These are phyloP conservation scores for Suncus etruscus DNA, from an alignment of 2,113 vertebrate genomes.

Conservation along the genomic window DNA sequence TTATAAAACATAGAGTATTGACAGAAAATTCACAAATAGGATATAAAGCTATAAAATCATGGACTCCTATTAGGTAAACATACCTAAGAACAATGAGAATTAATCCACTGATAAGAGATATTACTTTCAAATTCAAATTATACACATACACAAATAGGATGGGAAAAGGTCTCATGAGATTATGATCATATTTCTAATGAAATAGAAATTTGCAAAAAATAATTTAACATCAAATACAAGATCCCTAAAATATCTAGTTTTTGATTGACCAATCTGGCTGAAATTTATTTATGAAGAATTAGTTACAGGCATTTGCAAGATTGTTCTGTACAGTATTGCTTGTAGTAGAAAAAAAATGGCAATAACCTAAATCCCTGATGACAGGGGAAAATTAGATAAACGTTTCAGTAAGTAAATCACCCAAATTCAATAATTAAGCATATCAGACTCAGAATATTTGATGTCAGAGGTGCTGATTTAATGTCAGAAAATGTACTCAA, in stretches of 20 bases:
- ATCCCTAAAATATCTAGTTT: constrained; percentile 23
- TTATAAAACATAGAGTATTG: background rate
- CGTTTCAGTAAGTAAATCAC: background rate
- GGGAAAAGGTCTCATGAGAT: background rate
- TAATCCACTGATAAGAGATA: background rate
- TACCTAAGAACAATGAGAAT: background rate
- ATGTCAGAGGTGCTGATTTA: background rate
- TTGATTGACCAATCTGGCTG: constrained; percentile 41
- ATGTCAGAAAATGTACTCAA: constrained; percentile 5
- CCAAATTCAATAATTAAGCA: constrained; percentile 42
- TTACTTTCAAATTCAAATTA: constrained; percentile 14
- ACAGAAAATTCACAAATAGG: constrained; percentile 39
- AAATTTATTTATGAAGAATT: constrained; percentile 31
- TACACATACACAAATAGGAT: background rate
- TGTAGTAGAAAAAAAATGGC: background rate
- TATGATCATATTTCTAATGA: background rate
- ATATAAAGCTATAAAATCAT: background rate
- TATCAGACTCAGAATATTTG: constrained; percentile 29
- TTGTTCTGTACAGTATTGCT: background rate
- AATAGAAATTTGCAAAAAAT: constrained; percentile 16
- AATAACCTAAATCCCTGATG: background rate
- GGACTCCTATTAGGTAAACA: too few relatives aligned
- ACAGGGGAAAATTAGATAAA: constrained; percentile 8
- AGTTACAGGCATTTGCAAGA: background rate
- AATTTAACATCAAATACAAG: background rate